Evolutionary conservation across 2,113 vertebrate genomes (phyloP), one percentile per base, ranked within the genome.

Genomic region (Monopterus albus): DNA sequence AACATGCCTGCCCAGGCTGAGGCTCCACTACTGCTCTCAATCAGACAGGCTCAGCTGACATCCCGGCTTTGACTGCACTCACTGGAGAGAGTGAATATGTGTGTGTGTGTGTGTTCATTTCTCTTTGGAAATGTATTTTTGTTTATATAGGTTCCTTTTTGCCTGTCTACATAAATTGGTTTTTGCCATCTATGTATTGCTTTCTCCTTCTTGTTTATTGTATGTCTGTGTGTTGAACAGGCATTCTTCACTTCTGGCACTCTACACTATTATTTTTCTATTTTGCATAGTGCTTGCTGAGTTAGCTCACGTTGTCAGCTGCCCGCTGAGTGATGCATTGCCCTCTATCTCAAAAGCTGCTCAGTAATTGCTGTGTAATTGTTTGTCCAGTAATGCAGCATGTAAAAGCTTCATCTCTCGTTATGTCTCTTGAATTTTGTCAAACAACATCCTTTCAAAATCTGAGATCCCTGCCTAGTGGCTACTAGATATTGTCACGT

Each of bases 251-350:
- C 60, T 47, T 61, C 51, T 70, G 50, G 49, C 74, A 50, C 56
- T 40, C 36, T 1, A 20, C 58, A 36, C 68, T 52, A 68, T 78
- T 76, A 83, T 78, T 75, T 83, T 73, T 43, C 71, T 63, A 35
- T 67, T 87, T 72, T 77, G 82, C 78, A 85, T 84, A 79, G 66
- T 13, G 50, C 73, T 77, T 75, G 76, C 78, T 79, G 78, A 85
- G 78, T 63, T 78, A 72, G 78, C 83, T 45, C 77, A 23, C 26
- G 38, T 74, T 69, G 84, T 88, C 80, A 74, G 63, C 75, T 45
- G 67, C 78, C 71, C 39, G 76, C 80, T 72, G 81, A 87, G 68
- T 75, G 81, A 82, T 62, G 61, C 74, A 69, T 83, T 71, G 52
- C 35, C 36, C 77, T 73, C 61, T 29, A 61, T 85, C 60, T 75